These are phyloP conservation scores for Phocoena phocoena DNA, from an alignment of 2,113 vertebrate genomes.

Conservation along the genomic window DNA sequence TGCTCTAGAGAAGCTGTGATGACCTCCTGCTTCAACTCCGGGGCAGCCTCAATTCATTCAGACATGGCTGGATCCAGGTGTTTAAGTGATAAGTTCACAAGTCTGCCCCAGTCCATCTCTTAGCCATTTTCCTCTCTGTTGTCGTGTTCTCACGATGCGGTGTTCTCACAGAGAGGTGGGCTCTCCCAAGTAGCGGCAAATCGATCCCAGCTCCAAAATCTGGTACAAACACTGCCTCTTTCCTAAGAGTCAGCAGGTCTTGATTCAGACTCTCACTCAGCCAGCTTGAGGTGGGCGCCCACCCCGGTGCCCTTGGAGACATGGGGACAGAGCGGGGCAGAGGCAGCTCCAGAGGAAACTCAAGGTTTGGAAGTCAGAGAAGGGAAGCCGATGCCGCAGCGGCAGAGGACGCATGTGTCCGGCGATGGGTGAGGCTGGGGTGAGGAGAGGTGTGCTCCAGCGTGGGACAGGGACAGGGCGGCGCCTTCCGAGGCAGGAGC, in stretches of 20 bases:
- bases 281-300: background rate
- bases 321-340: background rate
- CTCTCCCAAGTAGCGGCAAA: background rate
- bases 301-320: background rate
- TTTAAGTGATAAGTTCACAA: background rate
- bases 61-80: background rate
- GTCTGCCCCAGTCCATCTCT: background rate
- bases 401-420: rapidly evolving
- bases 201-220: background rate
- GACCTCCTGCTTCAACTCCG: too few species aligned
- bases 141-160: background rate
- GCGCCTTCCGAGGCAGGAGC: background rate
- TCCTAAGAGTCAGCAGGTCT: background rate
- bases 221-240: background rate
- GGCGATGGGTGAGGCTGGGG: rapidly evolving
- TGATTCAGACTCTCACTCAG: background rate
- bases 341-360: background rate
- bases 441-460: background rate
- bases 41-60: background rate
- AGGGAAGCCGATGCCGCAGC: background rate
- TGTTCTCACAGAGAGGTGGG: background rate
- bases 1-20: rapidly evolving
- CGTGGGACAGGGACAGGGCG: background rate
- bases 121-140: background rate
- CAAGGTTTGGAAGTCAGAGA: background rate